These are phyloP conservation scores for Lordiphosa clarofinis DNA, from an alignment of 1,140 invertebrate species.

Conservation along the genomic window DNA sequence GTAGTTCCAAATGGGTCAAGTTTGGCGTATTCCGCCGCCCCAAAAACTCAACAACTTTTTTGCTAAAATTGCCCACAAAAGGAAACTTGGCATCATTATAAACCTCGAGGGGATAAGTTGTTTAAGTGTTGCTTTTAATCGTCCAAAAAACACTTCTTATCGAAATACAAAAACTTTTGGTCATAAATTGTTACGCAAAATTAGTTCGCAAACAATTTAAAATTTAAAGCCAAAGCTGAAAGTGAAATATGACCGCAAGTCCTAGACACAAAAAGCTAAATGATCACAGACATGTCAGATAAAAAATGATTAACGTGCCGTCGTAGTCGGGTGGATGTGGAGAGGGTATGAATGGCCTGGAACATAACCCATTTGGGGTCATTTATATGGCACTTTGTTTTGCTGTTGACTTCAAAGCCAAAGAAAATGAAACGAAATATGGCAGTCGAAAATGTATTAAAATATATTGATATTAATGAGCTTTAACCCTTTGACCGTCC, in stretches of 20 bases:
- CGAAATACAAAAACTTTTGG: slow-evolving; percentile 46
- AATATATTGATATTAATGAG: slow-evolving; percentile 51
- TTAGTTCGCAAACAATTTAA: slow-evolving; percentile 42
- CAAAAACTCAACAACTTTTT: slow-evolving; percentile 4
- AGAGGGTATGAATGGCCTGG: neutral
- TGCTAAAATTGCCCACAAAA: slow-evolving; percentile 34
- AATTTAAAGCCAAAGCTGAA: slow-evolving; percentile 48
- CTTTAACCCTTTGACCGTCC: slow-evolving; percentile 6
- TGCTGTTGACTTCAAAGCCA: neutral
- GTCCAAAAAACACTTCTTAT: slow-evolving; percentile 55
- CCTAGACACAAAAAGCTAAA: slow-evolving; percentile 64
- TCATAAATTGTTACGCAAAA: slow-evolving; percentile 66
- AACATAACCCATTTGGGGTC: slow-evolving; percentile 39
- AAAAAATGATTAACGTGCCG: slow-evolving; percentile 73
- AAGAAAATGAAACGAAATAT: slow-evolving; percentile 10
- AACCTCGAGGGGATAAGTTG: slow-evolving; percentile 29
- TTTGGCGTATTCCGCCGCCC: slow-evolving; percentile 3
- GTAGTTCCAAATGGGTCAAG: slow-evolving; percentile 24
- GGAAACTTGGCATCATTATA: slow-evolving; percentile 26
- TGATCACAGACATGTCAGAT: slow-evolving; percentile 73
- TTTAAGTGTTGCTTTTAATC: slow-evolving; percentile 55
- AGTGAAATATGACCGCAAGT: slow-evolving; percentile 57
- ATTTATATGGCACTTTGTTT: slow-evolving; percentile 45
- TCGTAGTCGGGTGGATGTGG: slow-evolving; percentile 3
- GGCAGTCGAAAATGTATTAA: slow-evolving; percentile 19